Percentiles rank a stretch among this genome's conserved stretches.
Conservation (phyloP, 1,140 invertebrate genomes). For the Neodiprion pinetum region DNA sequence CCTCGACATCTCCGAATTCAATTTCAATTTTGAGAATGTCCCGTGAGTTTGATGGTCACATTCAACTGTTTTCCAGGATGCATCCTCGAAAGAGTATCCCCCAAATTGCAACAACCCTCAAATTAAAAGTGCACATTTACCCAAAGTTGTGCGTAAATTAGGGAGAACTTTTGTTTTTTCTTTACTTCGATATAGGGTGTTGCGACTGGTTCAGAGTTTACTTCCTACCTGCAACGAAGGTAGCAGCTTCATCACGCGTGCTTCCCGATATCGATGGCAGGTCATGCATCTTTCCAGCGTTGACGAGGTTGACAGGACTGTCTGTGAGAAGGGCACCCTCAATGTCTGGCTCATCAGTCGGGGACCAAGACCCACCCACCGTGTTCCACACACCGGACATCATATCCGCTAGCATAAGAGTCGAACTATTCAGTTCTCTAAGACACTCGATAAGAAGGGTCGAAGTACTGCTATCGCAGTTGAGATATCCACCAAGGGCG, state of each 20-base stretch:
- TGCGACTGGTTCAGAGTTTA: no score
- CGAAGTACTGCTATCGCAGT: slow-evolving; percentile 25
- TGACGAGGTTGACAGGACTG: slow-evolving; percentile 21
- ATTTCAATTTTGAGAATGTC: no score
- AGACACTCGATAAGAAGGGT: slow-evolving; percentile 24
- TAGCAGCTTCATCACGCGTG: slow-evolving; percentile 23
- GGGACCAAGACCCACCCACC: slow-evolving; percentile 19
- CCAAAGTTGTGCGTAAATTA: no score
- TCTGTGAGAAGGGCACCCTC: slow-evolving; percentile 28
- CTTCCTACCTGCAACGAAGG: no score
- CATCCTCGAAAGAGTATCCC: no score
- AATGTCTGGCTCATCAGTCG: slow-evolving; percentile 22
- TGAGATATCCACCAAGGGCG: slow-evolving; percentile 17
- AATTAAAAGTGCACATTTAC: no score
- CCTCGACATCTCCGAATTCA: no score
- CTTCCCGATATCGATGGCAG: slow-evolving; percentile 26
- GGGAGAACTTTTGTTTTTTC: no score
- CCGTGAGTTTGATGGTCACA: no score
- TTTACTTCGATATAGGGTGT: no score
- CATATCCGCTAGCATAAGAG: slow-evolving; percentile 10
- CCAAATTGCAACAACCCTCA: no score
- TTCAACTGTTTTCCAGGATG: no score
- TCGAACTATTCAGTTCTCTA: slow-evolving; percentile 1
- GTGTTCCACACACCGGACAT: slow-evolving; percentile 17
- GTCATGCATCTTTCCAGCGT: slow-evolving; percentile 21